Base-by-base conservation (phyloP, 2,113 vertebrate species). In the Dipodomys ordii region DNA sequence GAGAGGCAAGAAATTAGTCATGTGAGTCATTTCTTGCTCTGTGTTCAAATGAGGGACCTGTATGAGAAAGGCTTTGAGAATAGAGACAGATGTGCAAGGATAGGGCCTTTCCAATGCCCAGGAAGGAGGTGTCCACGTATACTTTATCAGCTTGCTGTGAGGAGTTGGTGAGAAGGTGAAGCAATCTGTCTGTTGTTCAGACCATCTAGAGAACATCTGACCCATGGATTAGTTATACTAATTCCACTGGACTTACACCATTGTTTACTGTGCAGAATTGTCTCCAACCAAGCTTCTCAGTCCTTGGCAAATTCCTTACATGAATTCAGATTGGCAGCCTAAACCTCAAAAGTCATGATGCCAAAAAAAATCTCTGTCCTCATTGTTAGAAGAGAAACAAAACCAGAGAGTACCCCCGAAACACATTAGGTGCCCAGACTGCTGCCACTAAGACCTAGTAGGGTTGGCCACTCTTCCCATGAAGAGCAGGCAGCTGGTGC, bases 401-500 rank as follows among this genome's bases (percentile, higher is more conserved):
- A 87, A 65, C 67, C 71, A 87, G 76, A 90, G 35, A 25, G 65
- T 86, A 69, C 28, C 60, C 65, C 67, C 82, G 35, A 27, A 69
- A 83, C 46, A 65, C 39, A 25, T 46, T n/a, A 91, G 76, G 53
- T 64, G 49, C 87, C 71, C 82, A 82, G 12, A 25, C n/a, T 83
- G 73, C 57, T 79, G 27, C 91, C 74, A 74, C 96, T 97, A 99
- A 32, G 95, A 83, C 83, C 98, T 98, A 91, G 98, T 95, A 73
- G 99, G 99, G 95, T 99, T 98, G 96, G 84, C 98, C 27, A 99
- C 99, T 62, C 99, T 98, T 8, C 99, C 99, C 98, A 99, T 98
- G 98, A 99, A 99, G 65, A 99, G 98, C 0, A 99, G 98, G 94
- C 99, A 99, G 88, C 98, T 98, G 69, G 99, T 99, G 78, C 99